These are phyloP conservation scores for Hirudinaria manillensis DNA, from an alignment of 2,888 invertebrate species.

Conservation along the genomic window DNA sequence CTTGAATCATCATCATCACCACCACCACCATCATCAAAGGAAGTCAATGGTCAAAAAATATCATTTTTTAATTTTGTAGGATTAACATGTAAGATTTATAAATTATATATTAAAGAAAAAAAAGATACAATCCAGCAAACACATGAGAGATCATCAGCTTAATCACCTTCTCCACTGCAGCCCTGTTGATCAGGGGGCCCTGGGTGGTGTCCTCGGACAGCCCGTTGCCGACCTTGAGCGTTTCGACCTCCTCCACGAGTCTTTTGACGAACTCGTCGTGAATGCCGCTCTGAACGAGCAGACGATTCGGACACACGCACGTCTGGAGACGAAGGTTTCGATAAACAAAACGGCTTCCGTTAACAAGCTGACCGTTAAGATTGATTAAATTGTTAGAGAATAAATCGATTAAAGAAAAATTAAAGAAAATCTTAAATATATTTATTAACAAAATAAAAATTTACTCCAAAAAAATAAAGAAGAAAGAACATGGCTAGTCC, in stretches of 20 bases:
- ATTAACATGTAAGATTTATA: no score
- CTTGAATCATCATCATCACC: background rate
- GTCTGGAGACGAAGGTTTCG: slow-evolving; percentile 66
- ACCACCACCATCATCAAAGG: background rate
- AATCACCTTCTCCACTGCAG: slow-evolving; percentile 71
- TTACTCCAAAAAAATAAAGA: no score
- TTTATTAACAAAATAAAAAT: background rate
- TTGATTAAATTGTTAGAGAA: no score
- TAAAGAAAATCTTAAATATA: background rate
- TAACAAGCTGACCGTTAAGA: no score
- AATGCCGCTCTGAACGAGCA: slow-evolving; percentile 58
- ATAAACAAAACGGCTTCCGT: no score
- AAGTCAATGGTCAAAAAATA: no score
- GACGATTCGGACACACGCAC: slow-evolving; percentile 85
- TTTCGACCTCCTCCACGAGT: slow-evolving; percentile 65
- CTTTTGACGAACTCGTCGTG: slow-evolving; percentile 73
- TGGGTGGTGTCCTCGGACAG: slow-evolving; percentile 66
- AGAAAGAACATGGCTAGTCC: no score
- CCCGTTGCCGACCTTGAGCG: slow-evolving; percentile 76
- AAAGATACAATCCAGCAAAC: background rate
- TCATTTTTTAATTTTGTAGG: no score
- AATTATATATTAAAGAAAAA: no score
- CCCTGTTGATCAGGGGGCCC: slow-evolving; percentile 84
- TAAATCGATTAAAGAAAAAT: background rate
- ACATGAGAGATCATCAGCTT: background rate